Evolutionary conservation across 2,113 vertebrate species (phyloP), one percentile per base, ranked within the genome.

Genomic region (Anguilla rostrata): DNA sequence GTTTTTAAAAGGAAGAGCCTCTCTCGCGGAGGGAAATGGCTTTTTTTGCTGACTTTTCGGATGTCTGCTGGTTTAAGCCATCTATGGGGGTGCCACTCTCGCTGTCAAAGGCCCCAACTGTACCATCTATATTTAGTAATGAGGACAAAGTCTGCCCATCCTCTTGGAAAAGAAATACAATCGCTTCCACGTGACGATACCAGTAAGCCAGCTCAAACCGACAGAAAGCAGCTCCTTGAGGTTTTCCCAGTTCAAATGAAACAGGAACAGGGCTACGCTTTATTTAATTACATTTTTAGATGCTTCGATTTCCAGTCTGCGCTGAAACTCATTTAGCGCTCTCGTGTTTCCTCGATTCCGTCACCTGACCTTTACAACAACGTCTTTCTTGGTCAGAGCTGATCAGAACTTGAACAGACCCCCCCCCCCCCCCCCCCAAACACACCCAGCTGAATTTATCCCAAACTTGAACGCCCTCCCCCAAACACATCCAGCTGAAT

Each of bases 111-210:
- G 43, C 81, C 29, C 81, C 26, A 4, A 29, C 81, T 53, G 39
- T 66, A 66, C n/a, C 22, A 9, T 41, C 81, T 49, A 82, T 49
- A 82, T 82, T 82, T 82, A 82, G 43, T 49, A 82, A 82, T 49
- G 81, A 81, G 79, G 79, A 41, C 79, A 81, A 20, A 81, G 39
- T 26, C 14, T 82, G 43, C 43, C 20, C 26, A 49, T 46, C 26
- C 81, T 43, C 43, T 49, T 20, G 41, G 15, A 49, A n/a, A 9
- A 22, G 81, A 53, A 26, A 49, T 49, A 49, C 26, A 53, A 82
- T 49, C 81, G 40, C 41, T 53, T 82, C n/a, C 39, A 82, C 81
- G 5, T 49, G 26, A 46, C n/a, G 7, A 82, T 53, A 46, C 79
- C 79, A 81, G 39, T 46, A 81, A n/a, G 71, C 71, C 11, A 12